Conservation (phyloP, 2,113 vertebrate genomes). For the Trichomycterus rosablanca region DNA sequence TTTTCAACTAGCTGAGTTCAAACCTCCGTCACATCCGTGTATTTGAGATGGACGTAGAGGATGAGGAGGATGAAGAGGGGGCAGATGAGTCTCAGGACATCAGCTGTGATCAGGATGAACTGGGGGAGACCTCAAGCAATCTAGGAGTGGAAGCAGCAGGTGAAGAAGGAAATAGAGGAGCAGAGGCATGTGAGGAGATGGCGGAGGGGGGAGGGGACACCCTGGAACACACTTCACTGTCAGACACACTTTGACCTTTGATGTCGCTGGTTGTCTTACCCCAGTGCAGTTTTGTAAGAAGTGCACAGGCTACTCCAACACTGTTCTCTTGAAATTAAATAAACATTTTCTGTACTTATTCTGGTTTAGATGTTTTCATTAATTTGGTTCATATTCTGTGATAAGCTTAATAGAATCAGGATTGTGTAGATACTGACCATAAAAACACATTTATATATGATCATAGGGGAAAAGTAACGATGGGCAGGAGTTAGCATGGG, state of each 20-base stretch:
- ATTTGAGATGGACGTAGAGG: constrained; percentile 96
- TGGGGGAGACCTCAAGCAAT: constrained; percentile 59
- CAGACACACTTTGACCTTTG: constrained; percentile 41
- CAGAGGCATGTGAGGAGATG: constrained; percentile 24
- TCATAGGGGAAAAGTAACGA: too few species aligned
- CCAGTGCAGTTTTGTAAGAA: too few species aligned
- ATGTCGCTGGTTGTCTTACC: neutral
- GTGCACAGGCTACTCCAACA: too few species aligned
- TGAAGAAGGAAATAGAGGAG: constrained; percentile 22
- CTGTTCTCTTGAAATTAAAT: too few species aligned
- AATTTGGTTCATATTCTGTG: too few species aligned
- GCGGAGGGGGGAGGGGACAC: constrained; percentile 47
- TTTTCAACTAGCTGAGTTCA: constrained; percentile 76
- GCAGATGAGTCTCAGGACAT: constrained; percentile 70
- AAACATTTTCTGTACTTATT: too few species aligned
- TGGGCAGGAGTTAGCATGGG: too few species aligned
- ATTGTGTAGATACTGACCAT: too few species aligned
- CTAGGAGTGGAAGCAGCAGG: constrained; percentile 48
- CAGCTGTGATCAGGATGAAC: constrained; percentile 62
- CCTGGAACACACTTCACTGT: constrained; percentile 43
- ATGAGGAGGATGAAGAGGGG: constrained; percentile 81
- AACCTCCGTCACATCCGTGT: constrained; percentile 90
- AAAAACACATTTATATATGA: too few species aligned
- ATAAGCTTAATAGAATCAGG: too few species aligned
- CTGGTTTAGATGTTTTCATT: too few species aligned